Conservation (phyloP, 2,113 vertebrate genomes). For the Alosa alosa region DNA sequence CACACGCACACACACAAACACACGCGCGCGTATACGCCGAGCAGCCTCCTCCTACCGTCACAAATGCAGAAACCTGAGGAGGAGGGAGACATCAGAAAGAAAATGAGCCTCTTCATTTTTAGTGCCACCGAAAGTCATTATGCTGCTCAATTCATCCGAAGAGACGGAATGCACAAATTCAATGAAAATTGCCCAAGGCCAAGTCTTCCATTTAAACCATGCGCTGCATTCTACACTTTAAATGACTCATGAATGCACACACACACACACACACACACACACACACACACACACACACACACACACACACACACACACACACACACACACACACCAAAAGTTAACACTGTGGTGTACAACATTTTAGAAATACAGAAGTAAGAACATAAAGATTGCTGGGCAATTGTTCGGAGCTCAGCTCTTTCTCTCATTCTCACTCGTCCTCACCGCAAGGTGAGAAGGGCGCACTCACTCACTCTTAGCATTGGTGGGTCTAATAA, state of each 20-base stretch:
- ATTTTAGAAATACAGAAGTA: not conserved
- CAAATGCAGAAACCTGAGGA: not conserved
- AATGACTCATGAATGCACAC: too few species aligned
- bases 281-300: not conserved
- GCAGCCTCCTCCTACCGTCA: not conserved
- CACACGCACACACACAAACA: not conserved
- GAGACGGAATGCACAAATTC: not conserved
- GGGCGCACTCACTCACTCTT: not conserved
- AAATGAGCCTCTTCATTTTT: not conserved
- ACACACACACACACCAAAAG: not conserved
- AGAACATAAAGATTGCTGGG: not conserved
- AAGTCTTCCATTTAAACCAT: too few species aligned
- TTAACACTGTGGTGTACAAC: too few species aligned
- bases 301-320: not conserved
- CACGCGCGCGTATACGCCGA: not conserved
- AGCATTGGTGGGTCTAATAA: not conserved
- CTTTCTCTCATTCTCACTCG: not conserved
- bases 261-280: constrained; percentile 2
- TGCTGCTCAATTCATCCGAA: not conserved
- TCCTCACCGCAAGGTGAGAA: not conserved
- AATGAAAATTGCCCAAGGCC: too few species aligned
- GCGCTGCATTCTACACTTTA: too few species aligned
- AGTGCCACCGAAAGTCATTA: not conserved
- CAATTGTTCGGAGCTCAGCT: not conserved
- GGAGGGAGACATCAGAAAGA: not conserved